These are phyloP conservation scores for Champsocephalus gunnari DNA, from an alignment of 2,797 vertebrate genomes.

Conservation along the genomic window DNA sequence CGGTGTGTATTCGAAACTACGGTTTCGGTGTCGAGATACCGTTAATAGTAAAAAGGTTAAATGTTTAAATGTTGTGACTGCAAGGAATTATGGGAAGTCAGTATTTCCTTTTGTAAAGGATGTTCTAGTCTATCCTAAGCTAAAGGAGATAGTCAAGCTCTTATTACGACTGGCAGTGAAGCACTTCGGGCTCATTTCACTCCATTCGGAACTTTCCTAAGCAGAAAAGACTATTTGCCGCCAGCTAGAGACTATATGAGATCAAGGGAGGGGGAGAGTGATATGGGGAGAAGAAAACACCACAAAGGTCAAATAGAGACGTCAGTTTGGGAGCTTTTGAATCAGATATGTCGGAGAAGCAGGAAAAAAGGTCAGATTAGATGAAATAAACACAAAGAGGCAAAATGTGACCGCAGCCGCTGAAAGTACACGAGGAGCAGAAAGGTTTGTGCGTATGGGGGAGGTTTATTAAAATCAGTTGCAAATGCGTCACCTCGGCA, in stretches of 20 bases:
- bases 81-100: no score
- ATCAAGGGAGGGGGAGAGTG: conserved; percentile 24
- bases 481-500: conserved; percentile 64
- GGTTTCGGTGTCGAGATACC: no score
- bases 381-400: conserved; percentile 50
- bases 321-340: conserved; percentile 40
- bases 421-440: conserved; percentile 35
- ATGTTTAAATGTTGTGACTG: no score
- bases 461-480: conserved; percentile 40
- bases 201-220: no score
- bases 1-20: no score
- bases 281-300: conserved; percentile 40
- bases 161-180: no score
- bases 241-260: conserved; percentile 5
- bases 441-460: neutral
- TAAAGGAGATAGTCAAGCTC: no score
- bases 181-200: no score
- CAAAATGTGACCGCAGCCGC: conserved; percentile 41
- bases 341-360: conserved; percentile 34
- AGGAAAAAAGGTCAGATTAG: conserved; percentile 26
- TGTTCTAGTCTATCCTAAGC: no score
- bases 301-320: conserved; percentile 46
- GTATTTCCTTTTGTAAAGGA: no score
- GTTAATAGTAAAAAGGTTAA: no score
- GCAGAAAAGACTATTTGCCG: neutral